Evolutionary conservation across 2,797 vertebrate genomes (phyloP), one percentile per base, ranked within the genome.

Genomic region (Chaetodon trifasciatus): DNA sequence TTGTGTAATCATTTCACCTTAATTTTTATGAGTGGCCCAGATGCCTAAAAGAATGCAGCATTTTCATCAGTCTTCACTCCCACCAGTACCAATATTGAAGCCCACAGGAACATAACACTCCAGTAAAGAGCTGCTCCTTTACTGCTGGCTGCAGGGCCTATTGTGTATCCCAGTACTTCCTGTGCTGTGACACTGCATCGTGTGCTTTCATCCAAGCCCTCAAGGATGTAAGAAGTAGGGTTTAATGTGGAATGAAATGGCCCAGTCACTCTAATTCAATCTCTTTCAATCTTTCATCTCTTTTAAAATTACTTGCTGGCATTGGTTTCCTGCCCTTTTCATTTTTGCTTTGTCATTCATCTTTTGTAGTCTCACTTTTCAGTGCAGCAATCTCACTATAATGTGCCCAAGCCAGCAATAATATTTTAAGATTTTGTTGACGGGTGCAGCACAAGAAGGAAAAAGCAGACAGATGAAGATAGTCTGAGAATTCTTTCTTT

Each of bases 201-300:
- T 64, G 64, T 28, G 49, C 53, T 76, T 70, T 68, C 61, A 76
- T 74, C 71, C 50, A 60, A 70, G 21, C 56, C 5, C 67, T 79
- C 13, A 39, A 75, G 28, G 66, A 58, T 75, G 28, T 40, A 8
- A 73, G 19, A 77, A 56, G 12, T 21, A 19, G 17, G 61, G 39
- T 72, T 65, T 1, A 69, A 75, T 69, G 15, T 70, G 23, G 17
- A 75, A 55, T 71, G 50, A 79, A 78, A 65, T 75, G 70, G n/a
- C 70, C 10, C 16, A 61, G 55, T 73, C 37, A 28, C 78, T 44
- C 24, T 65, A 69, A 73, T 74, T 80, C 37, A 73, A 39, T 74
- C 49, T 17, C 46, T 68, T 35, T 84, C 65, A 75, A 52, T 79
- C 52, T 66, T 58, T 69, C 32, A 72, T 74, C 74, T 24, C 35